Percentiles rank a stretch among this genome's conserved stretches.
These are phyloP conservation scores for Antennarius striatus DNA, from an alignment of 2,113 vertebrate species.

Conservation along the genomic window DNA sequence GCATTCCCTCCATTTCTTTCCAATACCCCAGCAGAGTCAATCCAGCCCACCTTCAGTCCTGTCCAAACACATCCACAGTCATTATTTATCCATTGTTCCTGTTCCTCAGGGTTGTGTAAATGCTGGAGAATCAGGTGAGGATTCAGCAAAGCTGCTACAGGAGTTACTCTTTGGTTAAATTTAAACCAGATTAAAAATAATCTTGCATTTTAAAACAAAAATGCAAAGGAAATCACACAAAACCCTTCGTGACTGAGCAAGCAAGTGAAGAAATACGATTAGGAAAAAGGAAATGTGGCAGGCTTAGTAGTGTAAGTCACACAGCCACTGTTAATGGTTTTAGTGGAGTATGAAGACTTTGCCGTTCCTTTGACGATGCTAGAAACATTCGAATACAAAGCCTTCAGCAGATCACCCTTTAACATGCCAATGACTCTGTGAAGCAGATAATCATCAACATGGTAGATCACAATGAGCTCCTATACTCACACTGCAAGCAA, in stretches of 20 bases:
- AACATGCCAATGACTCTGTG: constrained; percentile 60
- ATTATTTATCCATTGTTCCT: constrained; percentile 2
- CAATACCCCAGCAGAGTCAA: constrained; percentile 22
- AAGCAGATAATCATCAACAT: constrained; percentile 67
- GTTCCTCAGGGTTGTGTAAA: constrained; percentile 2
- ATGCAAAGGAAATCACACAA: not conserved
- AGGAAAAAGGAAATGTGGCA: constrained; percentile 9
- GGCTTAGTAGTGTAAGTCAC: constrained; percentile 26
- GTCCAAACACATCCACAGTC: constrained; percentile 9
- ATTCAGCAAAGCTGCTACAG: not conserved
- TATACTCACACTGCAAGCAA: constrained; percentile 58
- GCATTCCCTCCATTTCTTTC: constrained; percentile 43
- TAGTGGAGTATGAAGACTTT: constrained; percentile 53
- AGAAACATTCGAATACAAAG: constrained; percentile 43
- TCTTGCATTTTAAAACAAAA: constrained; percentile 4
- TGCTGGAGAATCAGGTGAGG: not conserved
- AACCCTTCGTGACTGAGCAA: not conserved
- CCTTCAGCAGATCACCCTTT: constrained; percentile 51
- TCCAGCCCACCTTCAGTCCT: constrained; percentile 11
- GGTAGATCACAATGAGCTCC: constrained; percentile 58
- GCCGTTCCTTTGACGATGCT: constrained; percentile 51
- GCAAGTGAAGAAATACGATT: not conserved
- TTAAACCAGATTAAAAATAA: not conserved
- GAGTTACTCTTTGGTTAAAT: no score
- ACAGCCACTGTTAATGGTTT: constrained; percentile 55